phyloP scores from a whole-genome alignment of 2,797 vertebrate genomes.

The Pogonophryne albipinna region DNA sequence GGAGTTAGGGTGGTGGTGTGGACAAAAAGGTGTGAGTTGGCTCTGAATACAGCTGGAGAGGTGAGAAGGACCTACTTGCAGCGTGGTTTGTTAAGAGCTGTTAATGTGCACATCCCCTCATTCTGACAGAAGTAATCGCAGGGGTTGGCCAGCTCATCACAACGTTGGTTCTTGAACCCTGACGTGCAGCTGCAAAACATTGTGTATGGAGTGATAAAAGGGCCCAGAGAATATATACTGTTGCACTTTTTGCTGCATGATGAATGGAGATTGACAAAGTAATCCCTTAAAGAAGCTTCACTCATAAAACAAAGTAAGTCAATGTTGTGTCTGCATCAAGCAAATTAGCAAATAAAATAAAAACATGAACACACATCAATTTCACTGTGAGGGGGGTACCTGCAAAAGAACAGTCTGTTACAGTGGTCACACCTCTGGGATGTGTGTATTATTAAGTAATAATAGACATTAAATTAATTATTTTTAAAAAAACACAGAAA shows the following conservation, averaged over 20 bases:
- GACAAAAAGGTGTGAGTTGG: slow-evolving; percentile 64
- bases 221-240: slow-evolving; percentile 66
- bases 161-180: slow-evolving; percentile 99
- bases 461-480: neutral
- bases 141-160: slow-evolving; percentile 99
- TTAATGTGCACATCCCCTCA: slow-evolving; percentile 99
- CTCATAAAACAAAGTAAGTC: slow-evolving; percentile 30
- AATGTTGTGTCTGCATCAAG: slow-evolving; percentile 40
- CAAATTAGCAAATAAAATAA: slow-evolving; percentile 49
- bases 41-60: slow-evolving; percentile 76
- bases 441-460: slow-evolving; percentile 8
- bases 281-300: slow-evolving; percentile 49
- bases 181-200: slow-evolving; percentile 99
- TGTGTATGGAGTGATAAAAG: slow-evolving; percentile 78
- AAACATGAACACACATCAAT: slow-evolving; percentile 45
- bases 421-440: slow-evolving; percentile 12
- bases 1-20: slow-evolving; percentile 65
- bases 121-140: slow-evolving; percentile 99
- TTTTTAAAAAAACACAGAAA: neutral
- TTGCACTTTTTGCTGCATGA: slow-evolving; percentile 55
- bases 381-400: slow-evolving; percentile 20
- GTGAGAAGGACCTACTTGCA: slow-evolving; percentile 98
- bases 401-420: slow-evolving; percentile 44
- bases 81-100: slow-evolving; percentile 99
- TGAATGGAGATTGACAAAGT: slow-evolving; percentile 55